Conservation (phyloP, 1,140 invertebrate genomes). For the Cheumatopsyche charites region DNA sequence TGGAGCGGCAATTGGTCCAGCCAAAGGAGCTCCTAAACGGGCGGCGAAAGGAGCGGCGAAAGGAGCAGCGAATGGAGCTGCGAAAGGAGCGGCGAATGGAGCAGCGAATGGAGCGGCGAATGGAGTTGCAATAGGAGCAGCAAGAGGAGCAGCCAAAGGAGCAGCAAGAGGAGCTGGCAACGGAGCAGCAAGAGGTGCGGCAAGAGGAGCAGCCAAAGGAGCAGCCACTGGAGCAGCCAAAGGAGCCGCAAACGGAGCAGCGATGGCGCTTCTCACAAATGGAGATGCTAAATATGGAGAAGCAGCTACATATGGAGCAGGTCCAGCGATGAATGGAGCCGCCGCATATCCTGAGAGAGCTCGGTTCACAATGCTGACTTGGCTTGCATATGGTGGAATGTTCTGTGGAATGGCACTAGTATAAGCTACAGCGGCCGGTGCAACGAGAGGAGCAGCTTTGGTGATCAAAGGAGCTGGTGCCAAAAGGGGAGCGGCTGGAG, state of each 20-base stretch:
- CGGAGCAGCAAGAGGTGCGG: slow-evolving; percentile 36
- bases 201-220: slow-evolving; percentile 32
- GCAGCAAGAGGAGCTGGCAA: slow-evolving; percentile 41
- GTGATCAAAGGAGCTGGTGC: slow-evolving; percentile 38
- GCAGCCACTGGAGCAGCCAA: slow-evolving; percentile 36
- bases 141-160: slow-evolving; percentile 35
- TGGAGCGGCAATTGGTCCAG: no score
- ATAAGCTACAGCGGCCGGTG: slow-evolving; percentile 54
- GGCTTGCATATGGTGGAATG: slow-evolving; percentile 61
- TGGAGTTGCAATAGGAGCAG: slow-evolving; percentile 21
- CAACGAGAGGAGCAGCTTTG: slow-evolving; percentile 47
- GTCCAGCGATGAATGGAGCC: slow-evolving; percentile 35
- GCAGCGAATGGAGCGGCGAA: slow-evolving; percentile 13
- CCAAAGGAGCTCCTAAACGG: neutral
- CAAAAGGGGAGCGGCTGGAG: slow-evolving; percentile 51
- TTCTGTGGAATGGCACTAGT: slow-evolving; percentile 62
- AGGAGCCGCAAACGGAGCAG: neutral
- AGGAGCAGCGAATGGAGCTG: slow-evolving; percentile 25
- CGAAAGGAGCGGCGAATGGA: slow-evolving; percentile 5
- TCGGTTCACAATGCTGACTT: slow-evolving; percentile 60
- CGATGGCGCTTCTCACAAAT: neutral
- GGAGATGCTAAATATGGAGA: slow-evolving; percentile 34
- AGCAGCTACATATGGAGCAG: slow-evolving; percentile 20
- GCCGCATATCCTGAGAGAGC: slow-evolving; percentile 54
- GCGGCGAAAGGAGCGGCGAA: slow-evolving; percentile 19